A percentile compares a stretch with the other conserved stretches of the same genome.
Conservation (phyloP, 2,888 invertebrate genomes). For the Sinodicranocentrus sp. region DNA sequence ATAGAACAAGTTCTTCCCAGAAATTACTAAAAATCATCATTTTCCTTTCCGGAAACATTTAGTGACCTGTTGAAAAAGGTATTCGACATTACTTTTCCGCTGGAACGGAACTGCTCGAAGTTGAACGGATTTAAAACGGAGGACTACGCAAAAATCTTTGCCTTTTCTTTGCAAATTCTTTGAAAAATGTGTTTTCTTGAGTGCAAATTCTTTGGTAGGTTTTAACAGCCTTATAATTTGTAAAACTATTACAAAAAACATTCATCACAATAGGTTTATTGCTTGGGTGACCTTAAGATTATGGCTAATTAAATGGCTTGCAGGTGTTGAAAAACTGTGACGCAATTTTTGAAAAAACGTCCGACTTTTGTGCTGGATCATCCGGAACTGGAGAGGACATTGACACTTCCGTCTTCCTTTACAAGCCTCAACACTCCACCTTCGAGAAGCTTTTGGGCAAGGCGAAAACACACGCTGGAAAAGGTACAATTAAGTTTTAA, state of each 20-base stretch:
- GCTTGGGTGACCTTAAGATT: constrained; percentile 1
- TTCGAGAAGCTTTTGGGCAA: constrained; percentile 39
- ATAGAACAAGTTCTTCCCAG: background rate
- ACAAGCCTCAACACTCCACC: constrained; percentile 19
- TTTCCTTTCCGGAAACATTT: background rate
- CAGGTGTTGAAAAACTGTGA: constrained; percentile 61
- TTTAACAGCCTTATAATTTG: background rate
- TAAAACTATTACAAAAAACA: background rate
- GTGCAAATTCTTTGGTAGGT: constrained; percentile 50
- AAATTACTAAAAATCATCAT: background rate
- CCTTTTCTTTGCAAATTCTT: constrained; percentile 55
- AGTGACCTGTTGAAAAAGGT: constrained; percentile 20
- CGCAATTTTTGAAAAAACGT: constrained; percentile 36
- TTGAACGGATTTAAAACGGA: constrained; percentile 58
- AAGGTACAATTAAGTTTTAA: constrained; percentile 38
- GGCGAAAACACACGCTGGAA: constrained; percentile 48
- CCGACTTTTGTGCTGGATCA: constrained; percentile 21
- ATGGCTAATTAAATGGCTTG: background rate
- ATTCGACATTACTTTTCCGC: constrained; percentile 50
- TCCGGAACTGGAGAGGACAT: background rate
- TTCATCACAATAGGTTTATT: too few relatives aligned
- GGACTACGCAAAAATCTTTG: constrained; percentile 55
- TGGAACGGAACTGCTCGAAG: constrained; percentile 36
- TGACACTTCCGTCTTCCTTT: constrained; percentile 45
- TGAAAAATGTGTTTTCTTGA: constrained; percentile 49